Conservation (phyloP, 2,113 vertebrate species). For the Ophthalmolycus amberensis region DNA sequence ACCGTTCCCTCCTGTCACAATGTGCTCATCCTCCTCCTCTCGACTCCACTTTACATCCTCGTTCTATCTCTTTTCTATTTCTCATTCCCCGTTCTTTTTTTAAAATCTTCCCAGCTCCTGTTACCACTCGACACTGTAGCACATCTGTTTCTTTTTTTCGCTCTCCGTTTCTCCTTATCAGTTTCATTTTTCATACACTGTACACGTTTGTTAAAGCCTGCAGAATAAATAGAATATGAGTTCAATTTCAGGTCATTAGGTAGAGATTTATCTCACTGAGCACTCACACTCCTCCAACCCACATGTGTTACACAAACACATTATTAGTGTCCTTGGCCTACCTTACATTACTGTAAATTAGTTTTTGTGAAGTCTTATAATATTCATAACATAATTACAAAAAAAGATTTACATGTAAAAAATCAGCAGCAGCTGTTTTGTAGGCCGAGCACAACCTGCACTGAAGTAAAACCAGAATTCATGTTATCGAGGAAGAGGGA, state of each 20-base stretch:
- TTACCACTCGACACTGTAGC: not conserved
- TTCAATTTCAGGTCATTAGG: constrained; percentile 47
- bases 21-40: constrained; percentile 29
- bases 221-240: constrained; percentile 32
- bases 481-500: not conserved
- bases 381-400: not conserved
- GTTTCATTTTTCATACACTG: constrained; percentile 33
- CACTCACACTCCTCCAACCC: not conserved
- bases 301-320: not conserved
- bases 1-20: constrained; percentile 31
- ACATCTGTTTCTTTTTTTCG: constrained; percentile 21
- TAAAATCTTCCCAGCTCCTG: constrained; percentile 17
- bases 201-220: constrained; percentile 36
- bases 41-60: constrained; percentile 3
- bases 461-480: not conserved
- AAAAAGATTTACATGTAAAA: not conserved
- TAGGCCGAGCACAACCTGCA: not conserved
- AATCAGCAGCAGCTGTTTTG: not conserved
- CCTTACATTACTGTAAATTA: not conserved
- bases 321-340: constrained; percentile 8
- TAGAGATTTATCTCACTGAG: constrained; percentile 33
- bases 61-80: constrained; percentile 1
- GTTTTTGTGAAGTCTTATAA: not conserved
- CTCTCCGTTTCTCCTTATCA: constrained; percentile 32
- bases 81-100: not conserved